Evolutionary conservation across 2,888 invertebrate species (phyloP).

Genomic region (Panzeria rudis): DNA sequence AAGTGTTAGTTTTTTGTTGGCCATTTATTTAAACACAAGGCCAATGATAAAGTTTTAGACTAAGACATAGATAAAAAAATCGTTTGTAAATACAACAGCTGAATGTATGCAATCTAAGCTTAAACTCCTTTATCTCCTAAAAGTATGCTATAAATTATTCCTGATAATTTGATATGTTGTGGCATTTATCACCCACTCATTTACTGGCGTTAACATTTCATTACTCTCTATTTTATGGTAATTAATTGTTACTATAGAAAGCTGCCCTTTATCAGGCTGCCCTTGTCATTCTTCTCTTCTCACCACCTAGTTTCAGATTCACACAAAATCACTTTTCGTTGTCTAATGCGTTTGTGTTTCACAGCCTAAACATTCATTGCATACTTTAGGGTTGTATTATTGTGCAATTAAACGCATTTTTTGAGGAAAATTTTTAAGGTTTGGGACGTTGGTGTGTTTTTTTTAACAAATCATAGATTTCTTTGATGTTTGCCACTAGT

Average conservation of each 20-base stretch:
- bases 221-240: conserved; percentile 61
- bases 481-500: conserved; percentile 46
- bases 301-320: neutral
- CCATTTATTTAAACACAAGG: conserved; percentile 76
- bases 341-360: conserved; percentile 68
- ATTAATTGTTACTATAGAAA: conserved; percentile 69
- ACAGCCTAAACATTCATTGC: conserved; percentile 59
- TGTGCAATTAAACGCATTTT: conserved; percentile 67
- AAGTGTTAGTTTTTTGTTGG: conserved; percentile 80
- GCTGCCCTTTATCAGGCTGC: conserved; percentile 39
- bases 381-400: conserved; percentile 60
- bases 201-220: conserved; percentile 55
- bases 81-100: neutral
- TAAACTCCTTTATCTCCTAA: neutral
- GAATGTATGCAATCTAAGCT: neutral
- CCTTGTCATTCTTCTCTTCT: neutral
- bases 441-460: neutral
- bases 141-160: conserved; percentile 59
- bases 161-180: conserved; percentile 50
- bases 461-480: neutral
- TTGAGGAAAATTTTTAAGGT: conserved; percentile 15
- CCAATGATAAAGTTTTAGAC: neutral
- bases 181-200: conserved; percentile 55
- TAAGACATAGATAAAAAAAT: neutral
- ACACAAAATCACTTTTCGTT: conserved; percentile 14